These are phyloP conservation scores for Resseliella maxima DNA, from an alignment of 2,888 invertebrate genomes.

Conservation along the genomic window DNA sequence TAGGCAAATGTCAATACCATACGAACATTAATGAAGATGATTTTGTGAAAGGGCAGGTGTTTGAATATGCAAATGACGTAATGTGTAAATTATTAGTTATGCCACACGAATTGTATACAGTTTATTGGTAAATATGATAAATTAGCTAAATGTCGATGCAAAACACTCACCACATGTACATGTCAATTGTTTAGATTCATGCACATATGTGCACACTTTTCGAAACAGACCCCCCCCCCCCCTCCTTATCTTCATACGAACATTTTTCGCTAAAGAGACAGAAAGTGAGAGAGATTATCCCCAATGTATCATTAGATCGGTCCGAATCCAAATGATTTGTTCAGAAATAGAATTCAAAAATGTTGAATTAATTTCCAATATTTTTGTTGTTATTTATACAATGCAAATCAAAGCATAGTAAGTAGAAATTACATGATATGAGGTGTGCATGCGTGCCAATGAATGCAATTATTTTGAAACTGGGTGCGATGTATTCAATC, in stretches of 20 bases:
- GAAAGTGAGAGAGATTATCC: no score
- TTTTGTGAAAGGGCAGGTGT: background rate
- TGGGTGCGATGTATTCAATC: constrained; percentile 10
- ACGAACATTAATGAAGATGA: background rate
- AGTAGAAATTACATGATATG: background rate
- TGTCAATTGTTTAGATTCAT: no score
- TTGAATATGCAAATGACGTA: background rate
- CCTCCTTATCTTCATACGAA: no score
- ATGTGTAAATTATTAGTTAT: constrained; percentile 42
- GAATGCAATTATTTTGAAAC: background rate
- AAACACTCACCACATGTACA: background rate
- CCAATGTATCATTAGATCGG: no score
- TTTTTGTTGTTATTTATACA: no score
- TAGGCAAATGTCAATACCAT: background rate
- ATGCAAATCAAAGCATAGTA: background rate
- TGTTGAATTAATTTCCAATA: background rate
- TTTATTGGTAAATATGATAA: constrained; percentile 42
- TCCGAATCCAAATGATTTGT: no score
- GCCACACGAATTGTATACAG: background rate
- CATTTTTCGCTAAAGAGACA: no score
- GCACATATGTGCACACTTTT: no score
- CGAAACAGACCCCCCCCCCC: no score
- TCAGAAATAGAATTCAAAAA: no score
- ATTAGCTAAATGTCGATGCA: background rate
- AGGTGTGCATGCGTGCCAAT: constrained; percentile 15